Base-by-base conservation (phyloP, 2,888 invertebrate species). In the Agriopis leucophaearia region DNA sequence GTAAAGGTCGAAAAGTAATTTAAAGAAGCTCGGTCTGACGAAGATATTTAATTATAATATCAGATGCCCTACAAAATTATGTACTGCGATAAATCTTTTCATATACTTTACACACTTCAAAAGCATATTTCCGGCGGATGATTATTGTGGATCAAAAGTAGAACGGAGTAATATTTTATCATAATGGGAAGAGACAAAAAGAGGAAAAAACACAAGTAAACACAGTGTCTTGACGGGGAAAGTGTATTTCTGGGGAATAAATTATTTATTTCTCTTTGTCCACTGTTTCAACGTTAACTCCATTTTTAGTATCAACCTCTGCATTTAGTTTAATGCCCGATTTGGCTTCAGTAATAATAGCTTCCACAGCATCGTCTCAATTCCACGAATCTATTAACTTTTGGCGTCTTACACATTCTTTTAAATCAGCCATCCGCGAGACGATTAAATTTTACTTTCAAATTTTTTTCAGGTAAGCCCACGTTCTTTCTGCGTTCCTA, bases 401-500 rank as follows among this genome's bases (percentile, higher is more conserved):
- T 45, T 38, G 44, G 50, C 38, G 16, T 60, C 27, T 58, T 47
- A 58, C 52, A 52, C 63, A 64, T 64, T 59, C 64, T 56, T 59
- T 15, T 64, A 60, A 63, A 52, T 57, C 65, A 60, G 13, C 38
- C 52, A 59, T 44, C 64, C 54, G 50, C 44, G n/a, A 64, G 40
- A 68, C 60, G 58, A 58, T 68, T 18, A 68, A 59, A 60, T 59
- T 60, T 64, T 48, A 16, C 45, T 59, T 45, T 59, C 18, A 44
- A 47, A 38, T 58, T 71, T 55, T 73, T 78, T 69, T 69, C 71
- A 64, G 69, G 72, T 75, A 72, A 69, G 65, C 62, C 70, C 67
- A 59, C 59, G 72, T 75, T 74, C 65, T 72, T 78, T 76, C 69
- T 72, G 65, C 18, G 64, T 27, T 27, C 58, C 69, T 16, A 62